A percentile compares a stretch with the other conserved stretches of the same genome.
phyloP scores from a whole-genome alignment of 2,797 vertebrate genomes.

The Acanthornis magna region DNA sequence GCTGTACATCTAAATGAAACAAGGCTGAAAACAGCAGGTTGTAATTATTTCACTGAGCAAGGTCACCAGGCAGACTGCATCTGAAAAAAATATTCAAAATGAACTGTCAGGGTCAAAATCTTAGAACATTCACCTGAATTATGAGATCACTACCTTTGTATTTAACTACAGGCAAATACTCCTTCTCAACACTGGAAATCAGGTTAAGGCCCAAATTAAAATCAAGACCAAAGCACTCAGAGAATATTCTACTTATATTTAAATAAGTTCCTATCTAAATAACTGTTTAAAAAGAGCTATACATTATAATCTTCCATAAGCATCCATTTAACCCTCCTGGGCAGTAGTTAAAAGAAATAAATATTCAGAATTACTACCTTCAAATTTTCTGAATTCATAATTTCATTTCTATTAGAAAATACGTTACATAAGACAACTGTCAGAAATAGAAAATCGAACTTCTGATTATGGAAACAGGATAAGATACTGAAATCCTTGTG shows the following conservation, averaged over 20 bases:
- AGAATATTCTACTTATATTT: not conserved
- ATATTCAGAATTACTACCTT: not conserved
- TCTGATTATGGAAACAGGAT: not conserved
- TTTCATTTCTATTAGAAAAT: not conserved
- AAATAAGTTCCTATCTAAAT: not conserved
- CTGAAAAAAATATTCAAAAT: not conserved
- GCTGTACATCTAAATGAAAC: not conserved
- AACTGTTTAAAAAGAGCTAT: not conserved
- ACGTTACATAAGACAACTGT: not conserved
- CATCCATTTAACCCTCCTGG: not conserved
- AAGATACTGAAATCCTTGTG: not conserved
- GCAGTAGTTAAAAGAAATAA: not conserved
- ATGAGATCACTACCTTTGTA: not conserved
- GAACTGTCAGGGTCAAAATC: not conserved
- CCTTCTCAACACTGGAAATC: not conserved
- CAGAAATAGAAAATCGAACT: not conserved
- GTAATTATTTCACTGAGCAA: not conserved
- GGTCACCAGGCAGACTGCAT: not conserved
- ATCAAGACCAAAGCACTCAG: not conserved
- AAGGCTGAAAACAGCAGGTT: not conserved
- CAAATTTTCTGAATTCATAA: not conserved
- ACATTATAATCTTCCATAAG: not conserved
- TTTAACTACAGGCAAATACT: not conserved
- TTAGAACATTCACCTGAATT: not conserved
- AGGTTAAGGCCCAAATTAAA: not conserved